Percentiles rank a stretch among this genome's conserved stretches.
Evolutionary conservation across 2,797 vertebrate species (phyloP).

Genomic region (Phalanger gymnotis): DNA sequence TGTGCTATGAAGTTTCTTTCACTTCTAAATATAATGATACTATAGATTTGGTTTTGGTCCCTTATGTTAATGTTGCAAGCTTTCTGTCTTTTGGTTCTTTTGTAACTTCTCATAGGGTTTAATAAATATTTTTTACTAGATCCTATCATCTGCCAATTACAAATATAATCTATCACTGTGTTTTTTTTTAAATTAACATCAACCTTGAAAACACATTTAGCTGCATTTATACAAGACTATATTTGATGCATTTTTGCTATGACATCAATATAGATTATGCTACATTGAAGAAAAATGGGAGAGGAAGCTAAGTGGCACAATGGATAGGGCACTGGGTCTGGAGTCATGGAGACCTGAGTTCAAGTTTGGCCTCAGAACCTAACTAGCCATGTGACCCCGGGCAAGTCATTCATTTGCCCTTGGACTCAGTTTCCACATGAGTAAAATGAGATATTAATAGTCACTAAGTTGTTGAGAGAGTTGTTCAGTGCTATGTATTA

Average conservation of each 20-base stretch:
- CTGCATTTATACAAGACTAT: background rate
- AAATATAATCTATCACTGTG: background rate
- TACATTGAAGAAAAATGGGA: background rate
- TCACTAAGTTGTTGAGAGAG: background rate
- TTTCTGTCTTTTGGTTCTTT: background rate
- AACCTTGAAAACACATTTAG: background rate
- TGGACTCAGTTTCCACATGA: background rate
- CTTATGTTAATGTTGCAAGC: background rate
- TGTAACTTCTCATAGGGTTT: background rate
- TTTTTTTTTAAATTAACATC: background rate
- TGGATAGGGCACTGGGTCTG: background rate
- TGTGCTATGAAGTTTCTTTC: background rate
- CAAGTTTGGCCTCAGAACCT: background rate
- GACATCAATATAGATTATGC: background rate
- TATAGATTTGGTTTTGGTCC: background rate
- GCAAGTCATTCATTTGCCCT: background rate
- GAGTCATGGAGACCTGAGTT: background rate
- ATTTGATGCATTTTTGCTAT: background rate
- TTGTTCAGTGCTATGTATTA: background rate
- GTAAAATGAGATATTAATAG: background rate
- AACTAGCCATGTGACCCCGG: background rate
- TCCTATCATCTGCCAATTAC: background rate
- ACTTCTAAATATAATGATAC: background rate
- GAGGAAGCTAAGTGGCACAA: background rate
- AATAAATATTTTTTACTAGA: background rate